Base-by-base conservation (phyloP, 1,140 invertebrate species). In the Lamellibrachia luymesi region DNA sequence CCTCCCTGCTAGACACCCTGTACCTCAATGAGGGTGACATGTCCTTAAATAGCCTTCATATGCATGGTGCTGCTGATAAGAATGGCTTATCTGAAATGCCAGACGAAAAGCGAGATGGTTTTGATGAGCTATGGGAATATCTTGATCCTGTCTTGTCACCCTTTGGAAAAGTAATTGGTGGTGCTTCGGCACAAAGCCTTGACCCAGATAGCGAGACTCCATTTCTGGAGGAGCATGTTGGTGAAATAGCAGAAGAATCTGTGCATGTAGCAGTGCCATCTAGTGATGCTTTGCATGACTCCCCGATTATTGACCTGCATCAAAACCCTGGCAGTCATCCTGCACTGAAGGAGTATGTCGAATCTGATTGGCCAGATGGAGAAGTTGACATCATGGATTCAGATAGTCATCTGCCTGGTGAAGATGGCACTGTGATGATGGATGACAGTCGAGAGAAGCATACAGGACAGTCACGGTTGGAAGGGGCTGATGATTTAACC, bases 321-420 rank as follows among this genome's bases (percentile, higher is more conserved):
- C 64, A 22, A 80, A 22, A 80, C 25, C 64, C 5, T 22, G 64
- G 64, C 64, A 80, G 64, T 80, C 64, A 80, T 80, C 64, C 64
- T 22, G 64, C 64, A 80, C 64, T 80, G 64, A 80, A 80, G 64
- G 64, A 80, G 13, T 80, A 80, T 17, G 64, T 80, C 13, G 64
- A 80, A 80, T 80, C 64, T 80, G 64, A 80, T 80, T 80, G 64
- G 64, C 64, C 64, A 80, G 64, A 80, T 80, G 64, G 64, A 80
- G 64, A 4, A 22, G 64, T 10, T 80, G 64, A 17, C 64, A 17
- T 80, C 64, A 17, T 80, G 64, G 64, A 80, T 80, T 22, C 8
- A 6, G 17, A 22, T 22, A 17, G 64, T 80, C 64, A 17, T 22
- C 1, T 80, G 64, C 64, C 64, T 80, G 64, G 64, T 8, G 64